Evolutionary conservation across 2,113 vertebrate genomes (phyloP), one percentile per base, ranked within the genome.

Genomic region (Paramormyrops kingsleyae): DNA sequence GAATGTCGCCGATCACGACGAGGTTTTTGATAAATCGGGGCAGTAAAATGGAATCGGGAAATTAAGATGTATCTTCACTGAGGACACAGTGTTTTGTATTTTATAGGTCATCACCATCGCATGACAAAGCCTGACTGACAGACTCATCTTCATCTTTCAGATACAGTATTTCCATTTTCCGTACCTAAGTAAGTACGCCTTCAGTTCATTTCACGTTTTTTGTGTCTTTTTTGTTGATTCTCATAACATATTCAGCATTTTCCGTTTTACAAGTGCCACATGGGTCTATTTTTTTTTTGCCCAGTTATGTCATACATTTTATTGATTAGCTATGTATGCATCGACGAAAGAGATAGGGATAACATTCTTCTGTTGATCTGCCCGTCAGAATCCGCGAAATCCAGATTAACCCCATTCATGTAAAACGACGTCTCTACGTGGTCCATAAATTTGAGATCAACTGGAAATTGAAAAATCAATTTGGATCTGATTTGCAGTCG

Each of bases 51-150:
- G 89, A 89, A 88, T 92, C 91, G 90, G 83, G 88, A 85, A 84
- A 91, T 87, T 90, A 87, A 87, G 92, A 70, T 94, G 92, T 94
- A 91, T 90, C 92, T 94, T 91, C 95, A 95, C 96, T 98, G 94
- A 98, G 97, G 95, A 96, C 94, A 93, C 93, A 94, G 93, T 98
- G 96, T 98, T 96, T 98, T 96, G 95, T 97, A 95, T 98, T 97
- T 98, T 98, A 95, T 97, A 99, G 98, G 97, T 97, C 96, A 97
- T 96, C 97, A 94, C 97, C 97, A 95, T 98, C 97, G 96, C 96
- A 97, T 98, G 97, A 97, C 96, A 97, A 95, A 97, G 96, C 94
- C 96, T 97, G 96, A 93, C 94, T 96, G 92, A 96, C 97, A 97
- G 97, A 96, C 96, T 97, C 97, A 94, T 97, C 97, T 93, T 96